Base-by-base conservation (phyloP, 2,888 invertebrate genomes). In the Hirtodrosophila cameraria region DNA sequence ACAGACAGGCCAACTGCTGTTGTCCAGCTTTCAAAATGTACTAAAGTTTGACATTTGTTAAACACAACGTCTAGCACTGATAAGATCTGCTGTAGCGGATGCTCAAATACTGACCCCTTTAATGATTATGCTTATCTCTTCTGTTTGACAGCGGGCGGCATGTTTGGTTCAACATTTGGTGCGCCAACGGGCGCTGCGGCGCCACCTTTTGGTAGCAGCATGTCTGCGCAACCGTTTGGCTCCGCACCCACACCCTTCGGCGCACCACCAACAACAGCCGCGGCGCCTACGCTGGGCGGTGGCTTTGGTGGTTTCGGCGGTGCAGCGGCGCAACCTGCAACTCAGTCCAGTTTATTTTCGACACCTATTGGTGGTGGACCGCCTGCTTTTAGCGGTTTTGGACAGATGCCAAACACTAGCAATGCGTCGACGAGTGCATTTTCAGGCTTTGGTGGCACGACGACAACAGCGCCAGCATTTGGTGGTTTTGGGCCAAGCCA, bases 291-390 rank as follows among this genome's bases (percentile, higher is more conserved):
- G 1, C 35, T 87, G 3, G 87, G 89, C 11, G 89, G 88, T 30
- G 89, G 90, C 7, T 91, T 90, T 57, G 81, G 87, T 9, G 88
- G 88, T 0, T 93, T 93, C 67, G 92, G 92, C 1, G 92, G 92
- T 1, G 77, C 91, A 1, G 30, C 52, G 15, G 49, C 60, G 9
- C 41, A 62, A n/a, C n/a, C n/a, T n/a, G 83, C 90, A 28, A 76
- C 89, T 31, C 89, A 80, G 90, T 69, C 87, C 2, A 80, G 84
- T 1, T 92, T 92, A 62, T 92, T 92, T 16, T 86, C 90, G 0
- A 31, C 55, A 9, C 62, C 83, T 6, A 55, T 59, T 1, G 68
- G 65, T 25, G 85, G 89, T 11, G 88, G 91, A 8, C 90, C 92
- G 8, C 90, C 92, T 6, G 90, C 90, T 7, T 92, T 92, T 63